Base-by-base conservation (phyloP, 2,113 vertebrate species). In the Sitta europaea region DNA sequence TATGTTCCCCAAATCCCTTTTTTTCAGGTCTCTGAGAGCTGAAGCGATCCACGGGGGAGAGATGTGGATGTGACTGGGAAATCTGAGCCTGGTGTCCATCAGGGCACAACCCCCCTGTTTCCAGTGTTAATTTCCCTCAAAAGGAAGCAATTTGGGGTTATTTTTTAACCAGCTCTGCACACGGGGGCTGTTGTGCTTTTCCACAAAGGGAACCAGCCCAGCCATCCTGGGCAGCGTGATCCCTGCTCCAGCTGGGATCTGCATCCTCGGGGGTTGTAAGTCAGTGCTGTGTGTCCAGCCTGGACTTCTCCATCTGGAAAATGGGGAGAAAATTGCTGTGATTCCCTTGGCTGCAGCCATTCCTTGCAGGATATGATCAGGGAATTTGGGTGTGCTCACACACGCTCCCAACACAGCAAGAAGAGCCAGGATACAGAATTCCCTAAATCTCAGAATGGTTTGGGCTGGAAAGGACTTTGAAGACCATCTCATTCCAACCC, bases 211-310 rank as follows among this genome's bases (percentile, higher is more conserved):
- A 85, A 54, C 27, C 36, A 2, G 18, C 3, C 2, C 47, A 38
- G 40, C 24, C 27, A 38, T 5, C 23, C 38, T 0, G 0, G 25
- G 31, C 0, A 0, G 31, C 0, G 14, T 0, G 2, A 55, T 43
- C 57, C 76, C 2, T 2, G 58, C 62, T 90, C 78, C 73, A 35
- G 45, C 1, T 0, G 0, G 40, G 73, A 87, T 28, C n/a, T 81
- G 42, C 25, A 38, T n/a, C 59, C 70, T 74, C 59, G 9, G 51
- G 5, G 33, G 8, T 1, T 63, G 4, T 14, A 2, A n/a, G 6
- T 9, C 68, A 8, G 28, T 27, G 51, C 55, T 0, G 0, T 7
- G 58, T 5, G 2, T 22, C 54, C 12, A 1, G 33, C 40, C 72
- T 77, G n/a, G 1, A 16, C 43, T 50, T 67, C 33, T 78, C 66